Percentiles rank a stretch among this genome's conserved stretches.
These are phyloP conservation scores for Pagrus major DNA, from an alignment of 2,113 vertebrate genomes.

Conservation along the genomic window DNA sequence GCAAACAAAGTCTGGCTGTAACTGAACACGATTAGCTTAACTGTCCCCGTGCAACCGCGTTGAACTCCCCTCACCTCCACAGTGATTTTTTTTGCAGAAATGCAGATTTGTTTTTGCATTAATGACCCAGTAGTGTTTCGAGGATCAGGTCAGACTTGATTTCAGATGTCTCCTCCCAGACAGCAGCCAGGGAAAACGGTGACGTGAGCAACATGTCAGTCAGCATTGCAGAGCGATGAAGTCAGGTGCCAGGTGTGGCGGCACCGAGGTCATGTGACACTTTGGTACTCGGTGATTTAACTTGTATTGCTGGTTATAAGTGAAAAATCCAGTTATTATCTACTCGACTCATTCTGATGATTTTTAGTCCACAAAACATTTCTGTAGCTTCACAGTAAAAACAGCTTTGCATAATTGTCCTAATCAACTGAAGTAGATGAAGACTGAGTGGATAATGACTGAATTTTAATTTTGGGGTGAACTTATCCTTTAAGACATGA, in stretches of 20 bases:
- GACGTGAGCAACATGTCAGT: not conserved
- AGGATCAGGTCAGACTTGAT: constrained; percentile 37
- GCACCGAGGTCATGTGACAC: fast-evolving
- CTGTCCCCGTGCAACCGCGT: not conserved
- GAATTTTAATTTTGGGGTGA: too few species aligned
- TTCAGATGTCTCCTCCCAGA: not conserved
- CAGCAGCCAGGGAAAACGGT: too few species aligned
- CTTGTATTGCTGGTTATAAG: not conserved
- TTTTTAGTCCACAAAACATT: too few species aligned
- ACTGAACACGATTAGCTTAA: not conserved
- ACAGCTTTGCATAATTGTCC: too few species aligned
- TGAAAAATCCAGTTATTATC: too few species aligned
- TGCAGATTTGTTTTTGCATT: too few species aligned
- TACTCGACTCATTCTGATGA: too few species aligned
- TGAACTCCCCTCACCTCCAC: too few species aligned
- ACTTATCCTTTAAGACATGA: too few species aligned
- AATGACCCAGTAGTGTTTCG: fast-evolving
- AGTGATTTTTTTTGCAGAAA: not conserved
- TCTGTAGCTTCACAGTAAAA: too few species aligned
- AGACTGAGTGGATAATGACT: too few species aligned
- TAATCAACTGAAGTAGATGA: too few species aligned
- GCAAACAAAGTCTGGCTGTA: not conserved
- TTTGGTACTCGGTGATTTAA: not conserved
- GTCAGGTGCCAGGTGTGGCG: not conserved
- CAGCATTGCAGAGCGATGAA: not conserved